Conservation (phyloP, 1,140 invertebrate species). For the Neodiprion lecontei region DNA sequence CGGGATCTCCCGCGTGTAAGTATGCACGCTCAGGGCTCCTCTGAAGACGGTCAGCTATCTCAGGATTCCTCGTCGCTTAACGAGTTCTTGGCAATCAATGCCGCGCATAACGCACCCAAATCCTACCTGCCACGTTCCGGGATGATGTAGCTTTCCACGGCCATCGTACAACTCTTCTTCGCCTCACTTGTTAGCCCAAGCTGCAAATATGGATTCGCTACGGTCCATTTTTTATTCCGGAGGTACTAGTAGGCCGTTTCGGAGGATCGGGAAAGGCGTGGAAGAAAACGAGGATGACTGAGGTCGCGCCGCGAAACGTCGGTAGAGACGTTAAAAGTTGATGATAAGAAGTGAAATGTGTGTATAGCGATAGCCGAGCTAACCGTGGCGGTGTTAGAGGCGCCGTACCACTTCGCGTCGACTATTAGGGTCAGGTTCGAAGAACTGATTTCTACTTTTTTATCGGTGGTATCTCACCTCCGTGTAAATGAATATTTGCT, state of each 20-base stretch:
- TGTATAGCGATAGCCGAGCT: background rate
- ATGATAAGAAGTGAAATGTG: conserved; percentile 3
- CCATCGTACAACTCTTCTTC: no score
- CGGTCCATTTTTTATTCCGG: background rate
- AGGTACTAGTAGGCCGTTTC: background rate
- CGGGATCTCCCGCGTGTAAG: background rate
- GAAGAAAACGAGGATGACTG: background rate
- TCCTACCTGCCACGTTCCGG: no score
- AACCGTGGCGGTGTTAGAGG: background rate
- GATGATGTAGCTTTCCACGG: no score
- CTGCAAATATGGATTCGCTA: no score
- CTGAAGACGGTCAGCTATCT: background rate
- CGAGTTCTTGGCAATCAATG: background rate
- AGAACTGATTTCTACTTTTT: conserved; percentile 4
- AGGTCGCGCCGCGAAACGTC: background rate
- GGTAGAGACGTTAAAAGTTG: background rate
- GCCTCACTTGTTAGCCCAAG: no score
- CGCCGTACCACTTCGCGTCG: background rate
- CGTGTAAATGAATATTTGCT: background rate
- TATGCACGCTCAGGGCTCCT: background rate
- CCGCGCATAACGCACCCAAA: no score
- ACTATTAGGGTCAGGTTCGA: conserved; percentile 7
- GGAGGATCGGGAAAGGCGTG: background rate
- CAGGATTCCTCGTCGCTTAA: background rate
- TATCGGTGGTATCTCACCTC: no score